phyloP scores from a whole-genome alignment of 2,888 invertebrate genomes.

The Folsomia candida region DNA sequence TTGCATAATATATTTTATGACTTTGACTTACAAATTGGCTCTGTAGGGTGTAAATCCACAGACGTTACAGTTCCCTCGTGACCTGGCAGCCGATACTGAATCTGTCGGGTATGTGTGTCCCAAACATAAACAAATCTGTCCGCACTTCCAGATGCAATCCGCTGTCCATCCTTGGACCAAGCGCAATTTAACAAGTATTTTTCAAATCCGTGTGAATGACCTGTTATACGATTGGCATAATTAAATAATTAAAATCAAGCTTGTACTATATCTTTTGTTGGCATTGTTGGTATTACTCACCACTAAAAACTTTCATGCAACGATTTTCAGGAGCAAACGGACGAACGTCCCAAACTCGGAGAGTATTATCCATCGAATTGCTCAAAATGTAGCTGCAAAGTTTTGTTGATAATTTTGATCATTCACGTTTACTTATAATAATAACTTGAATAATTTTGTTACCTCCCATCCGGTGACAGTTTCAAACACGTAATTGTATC shows the following conservation, averaged over 20 bases:
- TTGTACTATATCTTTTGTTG: too few relatives aligned
- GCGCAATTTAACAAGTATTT: slow-evolving; percentile 84
- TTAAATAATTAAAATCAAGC: slow-evolving; percentile 53
- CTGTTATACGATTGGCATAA: slow-evolving; percentile 13
- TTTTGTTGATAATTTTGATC: too few relatives aligned
- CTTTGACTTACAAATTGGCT: slow-evolving; percentile 70
- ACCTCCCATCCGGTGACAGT: slow-evolving; percentile 76
- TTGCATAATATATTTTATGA: neutral
- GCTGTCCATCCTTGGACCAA: slow-evolving; percentile 91
- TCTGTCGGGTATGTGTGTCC: slow-evolving; percentile 89
- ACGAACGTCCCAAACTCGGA: slow-evolving; percentile 94
- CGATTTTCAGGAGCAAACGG: slow-evolving; percentile 91
- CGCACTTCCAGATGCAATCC: slow-evolving; percentile 87
- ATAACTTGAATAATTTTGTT: slow-evolving; percentile 16
- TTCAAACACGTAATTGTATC: slow-evolving; percentile 90
- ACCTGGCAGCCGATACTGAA: slow-evolving; percentile 94
- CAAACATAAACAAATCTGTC: slow-evolving; percentile 95
- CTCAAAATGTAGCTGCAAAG: neutral
- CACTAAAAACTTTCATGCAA: slow-evolving; percentile 73
- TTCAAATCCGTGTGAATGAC: slow-evolving; percentile 51
- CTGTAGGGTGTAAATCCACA: slow-evolving; percentile 88
- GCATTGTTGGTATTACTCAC: too few relatives aligned
- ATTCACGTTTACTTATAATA: too few relatives aligned
- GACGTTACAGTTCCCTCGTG: slow-evolving; percentile 97
- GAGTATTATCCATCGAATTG: slow-evolving; percentile 94